Percentiles rank a stretch among this genome's conserved stretches.
Evolutionary conservation across 1,140 invertebrate genomes (phyloP).

Genomic region (Lasioglossum albipes): DNA sequence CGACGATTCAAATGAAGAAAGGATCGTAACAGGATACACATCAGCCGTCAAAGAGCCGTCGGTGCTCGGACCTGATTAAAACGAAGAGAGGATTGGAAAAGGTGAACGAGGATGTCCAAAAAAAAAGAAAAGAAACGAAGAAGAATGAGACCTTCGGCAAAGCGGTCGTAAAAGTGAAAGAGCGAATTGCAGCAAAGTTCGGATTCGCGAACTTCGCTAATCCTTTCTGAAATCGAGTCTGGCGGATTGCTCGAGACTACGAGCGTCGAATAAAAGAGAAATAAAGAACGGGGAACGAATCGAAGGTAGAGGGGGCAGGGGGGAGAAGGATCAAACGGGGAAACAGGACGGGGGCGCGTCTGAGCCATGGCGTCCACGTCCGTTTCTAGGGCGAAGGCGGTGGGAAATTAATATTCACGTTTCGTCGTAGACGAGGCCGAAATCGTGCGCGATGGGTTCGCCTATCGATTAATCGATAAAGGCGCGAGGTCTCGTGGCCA

Average conservation of each 20-base stretch:
- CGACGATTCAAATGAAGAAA: too few species aligned
- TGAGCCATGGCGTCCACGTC: not conserved
- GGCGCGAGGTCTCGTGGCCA: slow-evolving; percentile 21
- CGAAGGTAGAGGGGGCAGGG: not conserved
- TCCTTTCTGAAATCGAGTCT: slow-evolving; percentile 1
- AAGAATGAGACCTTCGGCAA: not conserved
- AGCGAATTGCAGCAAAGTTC: slow-evolving; percentile 5
- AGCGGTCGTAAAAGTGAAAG: slow-evolving; percentile 2
- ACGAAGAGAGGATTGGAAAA: not conserved
- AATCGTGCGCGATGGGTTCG: slow-evolving; percentile 17
- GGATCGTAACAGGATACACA: too few species aligned
- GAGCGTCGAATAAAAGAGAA: not conserved
- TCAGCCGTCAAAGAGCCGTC: not conserved
- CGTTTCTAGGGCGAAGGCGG: not conserved
- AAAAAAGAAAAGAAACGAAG: not conserved
- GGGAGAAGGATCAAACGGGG: not conserved
- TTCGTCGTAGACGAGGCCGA: slow-evolving; percentile 25
- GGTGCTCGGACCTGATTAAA: slow-evolving; percentile 15
- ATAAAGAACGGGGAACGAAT: too few species aligned
- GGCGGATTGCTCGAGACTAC: not conserved
- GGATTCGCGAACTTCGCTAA: not conserved
- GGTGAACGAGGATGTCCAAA: too few species aligned
- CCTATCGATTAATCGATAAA: slow-evolving; percentile 48
- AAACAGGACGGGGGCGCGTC: not conserved
- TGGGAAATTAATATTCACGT: slow-evolving; percentile 27